A percentile compares a stretch with the other conserved stretches of the same genome.
These are phyloP conservation scores for Eilema caniola DNA, from an alignment of 2,888 invertebrate genomes.

Conservation along the genomic window DNA sequence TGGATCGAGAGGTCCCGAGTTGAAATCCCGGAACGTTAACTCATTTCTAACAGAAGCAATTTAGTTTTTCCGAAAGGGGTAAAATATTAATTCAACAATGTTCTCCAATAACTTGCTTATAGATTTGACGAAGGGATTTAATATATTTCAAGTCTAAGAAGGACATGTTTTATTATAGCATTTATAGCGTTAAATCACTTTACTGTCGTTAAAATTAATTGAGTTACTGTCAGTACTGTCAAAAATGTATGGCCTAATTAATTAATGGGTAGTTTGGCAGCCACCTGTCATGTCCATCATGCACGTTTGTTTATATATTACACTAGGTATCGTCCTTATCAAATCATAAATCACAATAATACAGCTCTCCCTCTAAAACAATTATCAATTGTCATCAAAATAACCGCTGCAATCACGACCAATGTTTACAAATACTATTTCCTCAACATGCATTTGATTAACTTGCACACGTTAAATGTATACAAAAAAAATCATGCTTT, in stretches of 20 bases:
- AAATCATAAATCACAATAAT: conserved; percentile 26
- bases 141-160: too few relatives aligned
- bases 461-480: conserved; percentile 67
- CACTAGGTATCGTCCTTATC: conserved; percentile 8
- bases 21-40: too few relatives aligned
- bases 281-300: neutral
- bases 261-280: neutral
- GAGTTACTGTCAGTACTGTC: neutral
- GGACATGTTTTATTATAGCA: too few relatives aligned
- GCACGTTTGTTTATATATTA: neutral
- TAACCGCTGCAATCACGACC: conserved; percentile 66
- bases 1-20: too few relatives aligned
- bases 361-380: conserved; percentile 59
- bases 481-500: conserved; percentile 70
- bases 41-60: too few relatives aligned
- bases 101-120: too few relatives aligned
- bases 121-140: too few relatives aligned
- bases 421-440: conserved; percentile 78
- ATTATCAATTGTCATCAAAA: conserved; percentile 68
- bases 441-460: conserved; percentile 76
- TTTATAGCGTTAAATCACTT: too few relatives aligned
- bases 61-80: too few relatives aligned
- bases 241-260: neutral
- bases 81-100: too few relatives aligned
- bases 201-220: neutral